These are phyloP conservation scores for Coreoperca whiteheadi DNA, from an alignment of 2,113 vertebrate species.

Conservation along the genomic window DNA sequence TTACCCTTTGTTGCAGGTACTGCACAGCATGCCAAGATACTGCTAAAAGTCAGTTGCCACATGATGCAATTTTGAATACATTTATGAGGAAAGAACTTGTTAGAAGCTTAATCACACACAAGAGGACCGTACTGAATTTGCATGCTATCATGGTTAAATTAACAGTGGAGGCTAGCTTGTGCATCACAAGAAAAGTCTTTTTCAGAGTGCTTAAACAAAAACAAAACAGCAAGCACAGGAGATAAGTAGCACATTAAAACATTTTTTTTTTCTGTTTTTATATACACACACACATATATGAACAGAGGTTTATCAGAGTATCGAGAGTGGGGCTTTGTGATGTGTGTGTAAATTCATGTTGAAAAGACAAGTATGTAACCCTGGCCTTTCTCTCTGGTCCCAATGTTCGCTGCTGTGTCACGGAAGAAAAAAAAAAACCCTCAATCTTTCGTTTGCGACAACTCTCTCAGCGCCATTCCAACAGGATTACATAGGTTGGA, in stretches of 20 bases:
- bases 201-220: neutral
- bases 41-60: constrained; percentile 47
- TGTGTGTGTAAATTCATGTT: too few species aligned
- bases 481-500: neutral
- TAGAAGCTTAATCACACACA: constrained; percentile 22
- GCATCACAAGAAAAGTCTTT: constrained; percentile 1
- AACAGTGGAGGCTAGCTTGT: constrained; percentile 19
- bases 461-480: constrained; percentile 10
- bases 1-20: constrained; percentile 59
- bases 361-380: too few species aligned
- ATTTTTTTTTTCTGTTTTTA: too few species aligned
- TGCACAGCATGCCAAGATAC: constrained; percentile 54
- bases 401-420: too few species aligned
- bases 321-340: too few species aligned
- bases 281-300: too few species aligned
- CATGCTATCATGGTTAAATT: constrained; percentile 21
- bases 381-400: too few species aligned
- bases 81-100: constrained; percentile 41
- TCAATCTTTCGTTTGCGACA: constrained; percentile 4
- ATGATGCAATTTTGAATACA: constrained; percentile 53
- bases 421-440: neutral
- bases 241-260: neutral
- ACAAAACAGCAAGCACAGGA: neutral
- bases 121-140: constrained; percentile 14
- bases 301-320: too few species aligned